Percentiles rank a stretch among this genome's conserved stretches.
Evolutionary conservation across 2,113 vertebrate species (phyloP).

Genomic region (Aramus guarauna): DNA sequence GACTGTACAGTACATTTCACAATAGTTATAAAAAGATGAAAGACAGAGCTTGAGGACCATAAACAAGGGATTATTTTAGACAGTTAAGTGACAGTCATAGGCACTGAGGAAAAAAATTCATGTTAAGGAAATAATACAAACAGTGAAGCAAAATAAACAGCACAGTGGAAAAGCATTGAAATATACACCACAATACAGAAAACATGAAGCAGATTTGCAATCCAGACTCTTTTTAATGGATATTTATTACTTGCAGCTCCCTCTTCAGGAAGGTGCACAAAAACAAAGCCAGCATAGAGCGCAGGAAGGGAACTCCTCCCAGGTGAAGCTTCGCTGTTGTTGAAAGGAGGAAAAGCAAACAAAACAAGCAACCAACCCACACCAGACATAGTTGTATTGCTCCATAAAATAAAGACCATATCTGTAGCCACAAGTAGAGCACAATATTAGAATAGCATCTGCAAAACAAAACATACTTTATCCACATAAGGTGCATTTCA

Average conservation of each 20-base stretch:
- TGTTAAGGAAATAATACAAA: not conserved
- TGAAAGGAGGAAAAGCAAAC: not conserved
- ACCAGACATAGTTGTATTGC: not conserved
- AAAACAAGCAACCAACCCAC: not conserved
- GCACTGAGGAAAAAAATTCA: not conserved
- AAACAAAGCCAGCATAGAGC: not conserved
- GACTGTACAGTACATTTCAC: not conserved
- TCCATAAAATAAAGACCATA: not conserved
- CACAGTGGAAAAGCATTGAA: not conserved
- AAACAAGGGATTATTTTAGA: not conserved
- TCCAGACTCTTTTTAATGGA: not conserved
- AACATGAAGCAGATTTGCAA: not conserved
- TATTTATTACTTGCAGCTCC: not conserved
- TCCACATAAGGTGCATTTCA: not conserved
- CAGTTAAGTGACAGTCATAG: not conserved
- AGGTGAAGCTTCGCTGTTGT: not conserved
- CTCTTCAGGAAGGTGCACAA: not conserved
- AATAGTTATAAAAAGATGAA: not conserved
- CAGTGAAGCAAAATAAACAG: not conserved
- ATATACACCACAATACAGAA: not conserved
- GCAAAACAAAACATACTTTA: not conserved
- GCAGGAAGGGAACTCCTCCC: not conserved
- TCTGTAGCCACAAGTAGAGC: not conserved
- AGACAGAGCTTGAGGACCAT: not conserved
- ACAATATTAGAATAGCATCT: not conserved